phyloP scores from a whole-genome alignment of 2,797 vertebrate species.

The Sphenopsis melanotis region DNA sequence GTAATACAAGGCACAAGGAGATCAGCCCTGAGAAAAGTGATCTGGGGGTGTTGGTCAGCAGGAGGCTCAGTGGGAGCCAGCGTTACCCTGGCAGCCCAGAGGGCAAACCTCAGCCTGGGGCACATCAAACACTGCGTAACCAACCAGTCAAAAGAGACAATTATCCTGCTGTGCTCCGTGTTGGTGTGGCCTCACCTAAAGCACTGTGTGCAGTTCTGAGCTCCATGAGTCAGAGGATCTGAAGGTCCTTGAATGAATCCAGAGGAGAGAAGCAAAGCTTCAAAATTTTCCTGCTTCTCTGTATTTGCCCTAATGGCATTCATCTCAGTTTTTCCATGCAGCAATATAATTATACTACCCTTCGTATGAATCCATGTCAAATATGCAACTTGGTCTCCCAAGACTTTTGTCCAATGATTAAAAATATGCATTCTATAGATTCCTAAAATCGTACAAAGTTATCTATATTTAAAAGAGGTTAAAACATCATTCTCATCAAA shows the following conservation, averaged over 20 bases:
- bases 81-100: background rate
- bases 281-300: background rate
- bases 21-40: background rate
- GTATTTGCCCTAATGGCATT: background rate
- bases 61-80: background rate
- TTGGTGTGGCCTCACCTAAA: background rate
- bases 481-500: background rate
- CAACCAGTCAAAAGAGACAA: background rate
- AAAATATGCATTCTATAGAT: background rate
- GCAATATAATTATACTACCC: background rate
- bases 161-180: background rate
- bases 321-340: background rate
- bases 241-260: background rate
- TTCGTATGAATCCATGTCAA: background rate
- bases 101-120: fast-evolving
- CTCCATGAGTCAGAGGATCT: background rate
- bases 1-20: background rate
- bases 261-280: background rate
- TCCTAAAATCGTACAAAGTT: background rate
- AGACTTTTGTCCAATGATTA: background rate
- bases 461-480: background rate
- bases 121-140: background rate
- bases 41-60: fast-evolving
- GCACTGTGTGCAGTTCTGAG: background rate
- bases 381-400: background rate